Conservation (phyloP, 2,797 vertebrate genomes). For the Pelochelys cantorii region DNA sequence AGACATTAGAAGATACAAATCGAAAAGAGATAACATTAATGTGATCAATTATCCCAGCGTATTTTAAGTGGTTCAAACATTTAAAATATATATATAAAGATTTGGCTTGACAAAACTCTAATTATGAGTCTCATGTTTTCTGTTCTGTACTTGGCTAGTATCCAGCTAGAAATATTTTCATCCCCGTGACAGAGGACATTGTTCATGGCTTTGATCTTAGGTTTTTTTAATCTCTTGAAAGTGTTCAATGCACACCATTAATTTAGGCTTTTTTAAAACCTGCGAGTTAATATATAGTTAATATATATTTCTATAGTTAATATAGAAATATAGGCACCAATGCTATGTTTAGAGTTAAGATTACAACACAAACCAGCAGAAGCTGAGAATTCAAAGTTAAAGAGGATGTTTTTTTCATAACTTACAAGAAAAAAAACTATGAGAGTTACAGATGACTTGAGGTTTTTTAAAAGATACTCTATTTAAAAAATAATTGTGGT, state of each 20-base stretch:
- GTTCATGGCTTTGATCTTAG: slow-evolving; percentile 39
- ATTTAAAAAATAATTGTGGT: background rate
- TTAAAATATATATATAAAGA: background rate
- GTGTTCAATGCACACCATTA: background rate
- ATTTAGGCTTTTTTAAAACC: slow-evolving; percentile 9
- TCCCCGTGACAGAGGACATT: slow-evolving; percentile 20
- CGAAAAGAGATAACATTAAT: slow-evolving; percentile 35
- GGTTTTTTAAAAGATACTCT: background rate
- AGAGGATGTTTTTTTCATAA: slow-evolving; percentile 2
- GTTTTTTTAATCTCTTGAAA: slow-evolving; percentile 49
- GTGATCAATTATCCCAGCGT: slow-evolving; percentile 48
- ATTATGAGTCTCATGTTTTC: slow-evolving; percentile 29
- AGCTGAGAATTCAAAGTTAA: background rate
- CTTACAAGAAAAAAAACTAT: background rate
- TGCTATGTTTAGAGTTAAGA: background rate
- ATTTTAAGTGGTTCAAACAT: slow-evolving; percentile 34
- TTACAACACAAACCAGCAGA: background rate
- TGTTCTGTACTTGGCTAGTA: slow-evolving; percentile 8
- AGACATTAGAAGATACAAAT: slow-evolving; percentile 51
- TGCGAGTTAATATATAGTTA: too few relatives aligned
- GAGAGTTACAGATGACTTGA: background rate
- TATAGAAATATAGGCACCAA: slow-evolving; percentile 23
- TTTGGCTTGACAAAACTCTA: slow-evolving; percentile 42
- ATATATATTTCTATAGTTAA: too few relatives aligned
- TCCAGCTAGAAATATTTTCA: slow-evolving; percentile 31